Evolutionary conservation across 2,113 vertebrate species (phyloP), one percentile per base, ranked within the genome.

Genomic region (Pithys albifrons): DNA sequence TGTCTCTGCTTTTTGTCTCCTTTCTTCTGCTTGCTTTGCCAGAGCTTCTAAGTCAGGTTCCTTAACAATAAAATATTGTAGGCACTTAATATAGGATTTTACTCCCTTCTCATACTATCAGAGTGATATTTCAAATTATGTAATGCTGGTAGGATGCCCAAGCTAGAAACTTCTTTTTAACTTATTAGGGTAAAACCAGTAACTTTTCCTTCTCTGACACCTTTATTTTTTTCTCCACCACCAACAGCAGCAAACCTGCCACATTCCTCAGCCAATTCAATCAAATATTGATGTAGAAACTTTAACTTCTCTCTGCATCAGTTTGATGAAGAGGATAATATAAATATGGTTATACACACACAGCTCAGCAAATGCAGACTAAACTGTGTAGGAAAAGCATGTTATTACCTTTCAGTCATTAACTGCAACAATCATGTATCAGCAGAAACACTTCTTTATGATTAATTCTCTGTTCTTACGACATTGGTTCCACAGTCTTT

Each of bases 1-100:
- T 28, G 93, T 95, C 87, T 98, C 98, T n/a, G 99, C 99, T 97
- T 96, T 98, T 84, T 95, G 88, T 20, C 97, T 98, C 61, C 99
- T 98, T 82, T 98, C 98, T 80, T 97, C 98, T 55, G 97, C 97
- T 91, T 91, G 98, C 76, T 83, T 98, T 91, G 98, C 98, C 61
- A 98, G 58, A 77, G 98, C 98, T 77, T 97, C 97, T 88, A 98
- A 90, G 91, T 99, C 98, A 19, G 98, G 98, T 71, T 98, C 98
- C 98, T 98, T 94, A 77, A 90, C 10, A 90, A 92, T 20, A 80
- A 94, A 92, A 96, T n/a, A 95, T 91, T 35, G 8, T 18, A 46
- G 84, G 31, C 11, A 65, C 16, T 91, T 84, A 74, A 72, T 24
- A 80, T 5, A 78, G 12, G 20, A 46, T 41, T 70, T 78, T 45